Evolutionary conservation across 1,140 invertebrate genomes (phyloP).

Genomic region (Dryas iulia): DNA sequence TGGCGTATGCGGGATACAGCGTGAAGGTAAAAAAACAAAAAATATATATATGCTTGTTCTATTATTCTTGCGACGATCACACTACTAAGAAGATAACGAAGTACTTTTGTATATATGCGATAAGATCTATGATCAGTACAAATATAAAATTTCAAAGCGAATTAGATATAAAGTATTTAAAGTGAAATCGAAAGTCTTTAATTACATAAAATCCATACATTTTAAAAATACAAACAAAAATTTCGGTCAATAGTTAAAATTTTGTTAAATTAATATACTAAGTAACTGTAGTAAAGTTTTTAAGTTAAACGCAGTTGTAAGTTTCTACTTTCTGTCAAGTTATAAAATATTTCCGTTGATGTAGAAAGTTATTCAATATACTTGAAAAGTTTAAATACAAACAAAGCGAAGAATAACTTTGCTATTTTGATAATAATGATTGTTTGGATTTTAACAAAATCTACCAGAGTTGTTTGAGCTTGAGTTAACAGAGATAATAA

Average conservation of each 20-base stretch:
- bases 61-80: too few relatives aligned
- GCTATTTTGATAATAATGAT: neutral
- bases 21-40: too few relatives aligned
- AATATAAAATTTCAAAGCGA: too few relatives aligned
- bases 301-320: neutral
- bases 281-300: neutral
- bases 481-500: too few relatives aligned
- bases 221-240: neutral
- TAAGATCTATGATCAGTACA: too few relatives aligned
- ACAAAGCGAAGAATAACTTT: neutral
- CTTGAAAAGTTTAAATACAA: conserved; percentile 2
- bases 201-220: too few relatives aligned
- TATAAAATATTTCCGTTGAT: conserved; percentile 4
- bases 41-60: too few relatives aligned
- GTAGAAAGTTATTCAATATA: neutral
- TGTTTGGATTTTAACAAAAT: neutral
- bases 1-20: too few relatives aligned
- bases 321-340: neutral
- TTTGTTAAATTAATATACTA: neutral
- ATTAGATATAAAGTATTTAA: neutral
- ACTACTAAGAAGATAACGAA: too few relatives aligned
- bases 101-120: too few relatives aligned
- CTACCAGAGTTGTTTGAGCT: neutral
- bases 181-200: too few relatives aligned
- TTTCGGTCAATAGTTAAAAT: neutral